Percentiles rank a stretch among this genome's conserved stretches.
These are phyloP conservation scores for Orius insidiosus DNA, from an alignment of 1,140 invertebrate species.

Conservation along the genomic window DNA sequence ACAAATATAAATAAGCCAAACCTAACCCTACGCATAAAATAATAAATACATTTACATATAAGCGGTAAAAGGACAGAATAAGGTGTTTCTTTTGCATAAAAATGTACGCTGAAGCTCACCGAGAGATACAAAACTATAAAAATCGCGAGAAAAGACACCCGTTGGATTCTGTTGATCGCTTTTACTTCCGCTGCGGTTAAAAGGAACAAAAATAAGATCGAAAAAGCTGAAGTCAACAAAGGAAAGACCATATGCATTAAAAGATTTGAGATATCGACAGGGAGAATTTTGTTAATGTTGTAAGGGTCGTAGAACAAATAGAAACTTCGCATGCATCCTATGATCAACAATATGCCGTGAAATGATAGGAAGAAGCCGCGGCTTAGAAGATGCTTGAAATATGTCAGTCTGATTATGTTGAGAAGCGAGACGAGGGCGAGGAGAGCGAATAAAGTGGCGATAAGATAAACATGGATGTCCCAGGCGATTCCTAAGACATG, in stretches of 20 bases:
- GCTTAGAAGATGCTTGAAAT: slow-evolving; percentile 56
- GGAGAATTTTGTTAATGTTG: slow-evolving; percentile 58
- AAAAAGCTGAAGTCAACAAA: slow-evolving; percentile 66
- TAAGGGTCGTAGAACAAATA: slow-evolving; percentile 82
- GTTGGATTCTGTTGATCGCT: slow-evolving; percentile 30
- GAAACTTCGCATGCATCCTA: slow-evolving; percentile 63
- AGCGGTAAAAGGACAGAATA: slow-evolving; percentile 42
- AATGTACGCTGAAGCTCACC: slow-evolving; percentile 35
- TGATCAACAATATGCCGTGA: slow-evolving; percentile 57
- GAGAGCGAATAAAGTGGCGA: slow-evolving; percentile 61
- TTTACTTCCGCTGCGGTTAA: slow-evolving; percentile 45
- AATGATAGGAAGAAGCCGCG: slow-evolving; percentile 71
- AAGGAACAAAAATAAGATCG: slow-evolving; percentile 66
- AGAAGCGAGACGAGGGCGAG: slow-evolving; percentile 65
- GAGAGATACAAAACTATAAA: slow-evolving; percentile 59
- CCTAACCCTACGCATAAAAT: slow-evolving; percentile 60
- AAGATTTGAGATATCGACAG: slow-evolving; percentile 61
- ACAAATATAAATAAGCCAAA: slow-evolving; percentile 67
- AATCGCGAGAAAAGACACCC: slow-evolving; percentile 45
- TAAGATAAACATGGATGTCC: slow-evolving; percentile 75
- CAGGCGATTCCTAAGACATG: slow-evolving; percentile 46
- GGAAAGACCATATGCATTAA: slow-evolving; percentile 66
- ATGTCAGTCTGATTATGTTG: slow-evolving; percentile 62
- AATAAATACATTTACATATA: slow-evolving; percentile 63
- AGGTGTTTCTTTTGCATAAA: slow-evolving; percentile 37